Evolutionary conservation across 2,888 invertebrate species (phyloP).

Genomic region (Trichogramma evanescens): DNA sequence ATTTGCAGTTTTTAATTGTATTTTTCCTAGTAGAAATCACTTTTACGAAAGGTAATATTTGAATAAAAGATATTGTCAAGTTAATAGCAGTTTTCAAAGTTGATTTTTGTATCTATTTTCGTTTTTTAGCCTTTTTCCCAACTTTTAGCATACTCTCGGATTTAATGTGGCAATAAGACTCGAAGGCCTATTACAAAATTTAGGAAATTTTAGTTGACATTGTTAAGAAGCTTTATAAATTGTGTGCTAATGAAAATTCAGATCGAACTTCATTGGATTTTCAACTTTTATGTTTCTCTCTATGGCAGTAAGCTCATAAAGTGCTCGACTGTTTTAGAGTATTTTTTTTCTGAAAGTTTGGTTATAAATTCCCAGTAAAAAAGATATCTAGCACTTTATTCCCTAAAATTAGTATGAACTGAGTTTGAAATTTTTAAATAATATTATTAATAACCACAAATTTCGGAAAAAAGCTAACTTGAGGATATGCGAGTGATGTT

Average conservation of each 20-base stretch:
- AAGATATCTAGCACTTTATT: background rate
- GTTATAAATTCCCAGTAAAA: background rate
- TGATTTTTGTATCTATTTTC: background rate
- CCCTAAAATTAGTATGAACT: background rate
- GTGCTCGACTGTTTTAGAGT: background rate
- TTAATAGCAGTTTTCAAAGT: background rate
- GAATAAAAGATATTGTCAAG: background rate
- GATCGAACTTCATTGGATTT: background rate
- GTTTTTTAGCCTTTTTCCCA: background rate
- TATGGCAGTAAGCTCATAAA: background rate
- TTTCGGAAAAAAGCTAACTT: background rate
- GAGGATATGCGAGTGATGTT: background rate
- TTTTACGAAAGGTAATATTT: background rate
- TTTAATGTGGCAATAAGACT: no score
- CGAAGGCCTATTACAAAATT: no score
- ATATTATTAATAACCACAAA: background rate
- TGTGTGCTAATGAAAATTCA: background rate
- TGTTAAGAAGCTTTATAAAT: background rate
- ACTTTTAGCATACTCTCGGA: no score
- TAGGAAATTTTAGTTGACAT: background rate
- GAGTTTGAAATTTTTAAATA: background rate
- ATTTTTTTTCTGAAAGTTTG: background rate
- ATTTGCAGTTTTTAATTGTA: background rate
- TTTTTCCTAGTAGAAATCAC: background rate
- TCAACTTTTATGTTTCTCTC: background rate